Evolutionary conservation across 1,140 invertebrate genomes (phyloP).

Genomic region (Acromyrmex heyeri): DNA sequence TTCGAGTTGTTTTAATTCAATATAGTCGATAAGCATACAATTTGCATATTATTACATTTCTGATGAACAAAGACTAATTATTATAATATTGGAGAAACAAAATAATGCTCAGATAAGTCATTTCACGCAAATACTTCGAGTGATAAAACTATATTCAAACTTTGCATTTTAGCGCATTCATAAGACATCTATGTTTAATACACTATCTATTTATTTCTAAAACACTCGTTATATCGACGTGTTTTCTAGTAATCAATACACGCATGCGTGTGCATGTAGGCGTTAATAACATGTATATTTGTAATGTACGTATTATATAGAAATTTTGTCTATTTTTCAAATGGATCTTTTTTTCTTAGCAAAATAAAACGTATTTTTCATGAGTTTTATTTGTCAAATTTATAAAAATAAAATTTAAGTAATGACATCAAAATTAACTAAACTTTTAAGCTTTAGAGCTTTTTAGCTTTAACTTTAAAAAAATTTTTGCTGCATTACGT

Average conservation of each 20-base stretch:
- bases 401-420: slow-evolving; percentile 12
- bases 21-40: background rate
- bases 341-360: background rate
- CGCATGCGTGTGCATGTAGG: background rate
- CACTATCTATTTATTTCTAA: background rate
- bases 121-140: background rate
- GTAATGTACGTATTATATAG: background rate
- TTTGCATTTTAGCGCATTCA: background rate
- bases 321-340: background rate
- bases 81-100: background rate
- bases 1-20: background rate
- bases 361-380: background rate
- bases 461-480: background rate
- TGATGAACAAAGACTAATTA: background rate
- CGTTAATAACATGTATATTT: background rate
- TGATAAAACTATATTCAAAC: background rate
- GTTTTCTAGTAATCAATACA: slow-evolving; percentile 25
- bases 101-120: background rate
- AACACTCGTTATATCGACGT: background rate
- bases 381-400: background rate
- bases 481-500: background rate
- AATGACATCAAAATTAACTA: background rate
- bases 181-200: background rate
- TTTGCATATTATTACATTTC: slow-evolving; percentile 16
- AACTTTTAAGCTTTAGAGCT: background rate